Percentiles rank a stretch among this genome's conserved stretches.
Evolutionary conservation across 2,113 vertebrate species (phyloP).

Genomic region (Ceuthmochares aereus): DNA sequence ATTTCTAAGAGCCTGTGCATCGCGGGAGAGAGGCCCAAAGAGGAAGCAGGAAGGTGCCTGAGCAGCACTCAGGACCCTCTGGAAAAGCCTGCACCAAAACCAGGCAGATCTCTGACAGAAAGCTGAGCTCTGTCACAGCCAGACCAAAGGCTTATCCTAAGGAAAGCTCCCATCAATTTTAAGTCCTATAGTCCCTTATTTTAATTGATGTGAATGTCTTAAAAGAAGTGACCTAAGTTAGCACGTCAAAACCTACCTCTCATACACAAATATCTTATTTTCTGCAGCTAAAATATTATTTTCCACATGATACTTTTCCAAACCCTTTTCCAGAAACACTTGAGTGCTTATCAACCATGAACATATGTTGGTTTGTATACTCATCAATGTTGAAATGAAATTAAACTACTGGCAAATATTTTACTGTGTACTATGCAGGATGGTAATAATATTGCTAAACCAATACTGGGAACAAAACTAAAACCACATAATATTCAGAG

Average conservation of each 20-base stretch:
- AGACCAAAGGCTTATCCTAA: not conserved
- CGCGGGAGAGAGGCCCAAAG: not conserved
- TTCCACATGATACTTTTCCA: not conserved
- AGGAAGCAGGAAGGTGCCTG: fast-evolving
- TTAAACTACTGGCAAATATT: not conserved
- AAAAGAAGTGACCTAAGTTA: not conserved
- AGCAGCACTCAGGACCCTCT: not conserved
- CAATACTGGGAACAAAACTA: not conserved
- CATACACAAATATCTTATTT: not conserved
- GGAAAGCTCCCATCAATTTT: not conserved
- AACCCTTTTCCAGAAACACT: conserved; percentile 28
- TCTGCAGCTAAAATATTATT: not conserved
- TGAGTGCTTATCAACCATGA: not conserved
- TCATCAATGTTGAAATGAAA: not conserved
- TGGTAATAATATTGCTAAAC: not conserved
- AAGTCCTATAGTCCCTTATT: not conserved
- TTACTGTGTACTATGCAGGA: not conserved
- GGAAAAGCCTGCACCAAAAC: not conserved
- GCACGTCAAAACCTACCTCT: not conserved
- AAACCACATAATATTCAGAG: not conserved
- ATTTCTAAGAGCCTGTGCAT: not conserved
- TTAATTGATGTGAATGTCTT: not conserved
- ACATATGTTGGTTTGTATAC: not conserved
- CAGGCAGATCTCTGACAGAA: not conserved
- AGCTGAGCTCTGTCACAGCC: not conserved